Evolutionary conservation across 2,797 vertebrate genomes (phyloP).

Genomic region (Discoglossus pictus): DNA sequence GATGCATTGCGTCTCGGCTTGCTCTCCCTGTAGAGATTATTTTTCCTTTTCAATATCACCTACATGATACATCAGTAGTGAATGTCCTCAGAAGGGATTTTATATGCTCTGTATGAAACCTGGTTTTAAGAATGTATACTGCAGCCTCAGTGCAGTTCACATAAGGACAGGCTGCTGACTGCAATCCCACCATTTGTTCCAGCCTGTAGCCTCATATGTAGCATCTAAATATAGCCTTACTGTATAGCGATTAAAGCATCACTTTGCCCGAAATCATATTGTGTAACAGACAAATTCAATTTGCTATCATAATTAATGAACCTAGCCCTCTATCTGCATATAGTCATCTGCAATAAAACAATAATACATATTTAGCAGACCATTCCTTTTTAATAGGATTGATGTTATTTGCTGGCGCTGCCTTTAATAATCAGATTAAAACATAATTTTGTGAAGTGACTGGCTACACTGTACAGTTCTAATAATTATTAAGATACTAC

Average conservation of each 20-base stretch:
- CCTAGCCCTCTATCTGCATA: not conserved
- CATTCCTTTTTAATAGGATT: not conserved
- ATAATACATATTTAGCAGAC: not conserved
- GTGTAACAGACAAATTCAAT: conserved; percentile 12
- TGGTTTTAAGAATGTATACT: conserved; percentile 34
- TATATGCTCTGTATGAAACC: conserved; percentile 29
- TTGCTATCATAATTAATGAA: conserved; percentile 10
- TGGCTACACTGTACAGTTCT: conserved; percentile 3
- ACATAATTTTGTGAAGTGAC: conserved; percentile 19
- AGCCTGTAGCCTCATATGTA: not conserved
- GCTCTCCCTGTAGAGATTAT: not conserved
- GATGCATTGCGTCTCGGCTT: not conserved
- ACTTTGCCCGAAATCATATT: conserved; percentile 16
- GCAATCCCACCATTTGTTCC: not conserved
- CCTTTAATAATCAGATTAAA: conserved; percentile 30
- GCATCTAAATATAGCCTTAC: not conserved
- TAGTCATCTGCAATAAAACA: not conserved
- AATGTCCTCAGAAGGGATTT: conserved; percentile 24
- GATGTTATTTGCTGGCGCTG: not conserved
- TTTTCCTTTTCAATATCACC: conserved; percentile 8
- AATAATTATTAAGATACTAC: conserved; percentile 35
- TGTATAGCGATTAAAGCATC: conserved; percentile 3
- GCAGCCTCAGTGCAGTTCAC: conserved; percentile 28
- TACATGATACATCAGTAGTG: conserved; percentile 37
- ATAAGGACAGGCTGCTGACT: conserved; percentile 26